Base-by-base conservation (phyloP, 2,113 vertebrate genomes). In the Hiodon tergisus region DNA sequence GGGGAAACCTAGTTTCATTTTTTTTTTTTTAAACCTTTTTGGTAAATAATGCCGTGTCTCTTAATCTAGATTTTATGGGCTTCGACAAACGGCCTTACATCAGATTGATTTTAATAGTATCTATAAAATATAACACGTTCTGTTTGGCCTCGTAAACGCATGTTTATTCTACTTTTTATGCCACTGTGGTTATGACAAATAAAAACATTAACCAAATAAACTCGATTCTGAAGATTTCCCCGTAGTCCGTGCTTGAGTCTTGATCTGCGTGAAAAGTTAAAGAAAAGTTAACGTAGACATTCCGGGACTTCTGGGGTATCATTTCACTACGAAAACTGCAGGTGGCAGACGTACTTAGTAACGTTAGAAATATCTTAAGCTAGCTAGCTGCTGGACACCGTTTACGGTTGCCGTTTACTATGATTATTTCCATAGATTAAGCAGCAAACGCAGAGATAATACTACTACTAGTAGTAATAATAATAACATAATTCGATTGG, bases 281-380 rank as follows among this genome's bases (percentile, higher is more conserved):
- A 8, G 9, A 59, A 6, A 74, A 67, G 14, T 50, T 57, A 31
- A 10, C 57, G 31, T 7, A 46, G 46, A 54, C 31, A 9, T 57
- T 54, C 68, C 68, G 17, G 11, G 9, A 61, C 9, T 58, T 57
- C 52, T 46, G 8, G 3, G 17, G 52, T 67, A 53, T 46, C 54
- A 50, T 46, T 75, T 47, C 53, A 11, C 55, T 4, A 47, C 31
- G 46, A 5, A n/a, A 46, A 59, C 73, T 54, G 55, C 73, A 75
- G 73, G 65, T 31, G 73, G 73, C 73, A 67, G 63, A 67, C 73
- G 55, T 67, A 59, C 11, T 46, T 57, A 68, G 31, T 31, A 47
- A 4, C 5, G 52, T 67, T 11, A 4, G 16, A 48, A 47, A 13
- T 52, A 73, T 46, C 10, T n/a, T 50, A 73, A 62, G 1, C 31